Base-by-base conservation (phyloP, 2,888 invertebrate species). In the Endomychus coccineus region DNA sequence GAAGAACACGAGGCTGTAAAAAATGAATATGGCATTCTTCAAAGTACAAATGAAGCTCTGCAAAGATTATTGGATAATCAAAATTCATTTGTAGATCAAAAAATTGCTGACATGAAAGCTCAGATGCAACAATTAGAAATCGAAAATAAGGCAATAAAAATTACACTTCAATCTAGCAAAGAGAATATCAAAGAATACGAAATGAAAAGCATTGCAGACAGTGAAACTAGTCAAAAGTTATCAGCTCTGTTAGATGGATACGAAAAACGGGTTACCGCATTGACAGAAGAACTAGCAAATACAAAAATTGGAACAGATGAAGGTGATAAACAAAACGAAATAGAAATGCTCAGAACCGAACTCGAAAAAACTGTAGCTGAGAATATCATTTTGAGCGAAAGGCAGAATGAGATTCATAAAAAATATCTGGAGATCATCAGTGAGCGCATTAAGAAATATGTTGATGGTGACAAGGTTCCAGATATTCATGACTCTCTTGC, bases 231-330 rank as follows among this genome's bases (percentile, higher is more conserved):
- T 35, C 39, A 49, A 27, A 55, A 52, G 40, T 33, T 56, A 27
- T 51, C 51, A 2, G 16, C 30, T 3, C 52, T 54, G 29, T 35
- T 56, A 7, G 55, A 56, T 28, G 48, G 40, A 4, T 56, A 57
- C 27, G 54, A 57, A 39, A 43, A 49, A 24, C 48, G 54, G 48
- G 55, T 57, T 1, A 49, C 42, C 16, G 27, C 37, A 17, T 40
- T 57, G 16, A 64, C 66, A 36, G 55, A 63, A 34, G 62, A 65
- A 40, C 51, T 69, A 3, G 58, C 58, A 27, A 47, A 57, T 5
- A 34, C 61, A 19, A 43, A 46, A 55, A 19, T 52, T 54, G 5
- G 50, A 58, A 23, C 51, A 61, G 0, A 19, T 19, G n/a, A 42
- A 59, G 28, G 46, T 15, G 51, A 56, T 34, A 60, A 62, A 28